These are phyloP conservation scores for Chaetops frenatus DNA, from an alignment of 2,113 vertebrate species.

Conservation along the genomic window DNA sequence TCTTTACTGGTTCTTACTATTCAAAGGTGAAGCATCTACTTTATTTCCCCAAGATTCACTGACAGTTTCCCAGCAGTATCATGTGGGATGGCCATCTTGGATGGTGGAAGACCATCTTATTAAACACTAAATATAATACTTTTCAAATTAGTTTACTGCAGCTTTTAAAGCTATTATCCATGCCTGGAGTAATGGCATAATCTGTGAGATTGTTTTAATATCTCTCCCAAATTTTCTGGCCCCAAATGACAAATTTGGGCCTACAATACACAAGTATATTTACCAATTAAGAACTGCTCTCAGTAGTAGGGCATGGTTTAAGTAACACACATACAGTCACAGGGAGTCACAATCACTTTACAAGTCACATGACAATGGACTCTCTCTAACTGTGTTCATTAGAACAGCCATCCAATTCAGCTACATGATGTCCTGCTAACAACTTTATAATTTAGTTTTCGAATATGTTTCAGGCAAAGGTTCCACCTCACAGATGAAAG, in stretches of 20 bases:
- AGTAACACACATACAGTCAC: not conserved
- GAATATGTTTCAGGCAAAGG: not conserved
- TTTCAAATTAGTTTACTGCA: not conserved
- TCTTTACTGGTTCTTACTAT: not conserved
- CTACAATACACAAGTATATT: not conserved
- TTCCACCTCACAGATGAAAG: not conserved
- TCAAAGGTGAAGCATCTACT: not conserved
- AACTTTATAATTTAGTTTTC: not conserved
- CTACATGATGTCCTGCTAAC: not conserved
- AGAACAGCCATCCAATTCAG: not conserved
- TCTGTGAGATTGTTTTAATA: not conserved
- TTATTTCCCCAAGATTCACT: not conserved
- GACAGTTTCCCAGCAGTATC: not conserved
- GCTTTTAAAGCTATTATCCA: not conserved
- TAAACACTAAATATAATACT: not conserved
- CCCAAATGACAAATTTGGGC: not conserved
- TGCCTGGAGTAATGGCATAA: not conserved
- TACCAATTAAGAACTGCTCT: not conserved
- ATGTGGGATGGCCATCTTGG: not conserved
- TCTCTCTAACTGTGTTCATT: not conserved
- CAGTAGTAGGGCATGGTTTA: not conserved
- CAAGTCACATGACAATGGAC: not conserved
- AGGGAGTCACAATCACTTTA: not conserved
- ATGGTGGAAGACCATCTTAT: not conserved
- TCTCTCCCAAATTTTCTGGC: not conserved